Evolutionary conservation across 2,888 invertebrate species (phyloP), one percentile per base, ranked within the genome.

Genomic region (Athalia rosae): DNA sequence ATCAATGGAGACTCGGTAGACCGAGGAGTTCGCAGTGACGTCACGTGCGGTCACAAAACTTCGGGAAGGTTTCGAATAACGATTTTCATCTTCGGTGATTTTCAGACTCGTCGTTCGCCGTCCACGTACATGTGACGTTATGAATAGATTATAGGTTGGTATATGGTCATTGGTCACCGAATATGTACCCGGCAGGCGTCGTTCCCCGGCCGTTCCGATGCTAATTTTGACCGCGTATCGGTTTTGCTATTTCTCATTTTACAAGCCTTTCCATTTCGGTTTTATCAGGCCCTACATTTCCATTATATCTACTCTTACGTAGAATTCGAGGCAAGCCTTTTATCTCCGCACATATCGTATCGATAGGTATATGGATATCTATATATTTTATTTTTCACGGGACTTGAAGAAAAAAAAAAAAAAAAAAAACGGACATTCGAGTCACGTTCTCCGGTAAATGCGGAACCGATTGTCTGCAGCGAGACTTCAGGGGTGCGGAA

Each of bases 181-280:
- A 28, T 28, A 28, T 28, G 28, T 28, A 28, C 28, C 28, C 28
- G 28, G 41, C 61, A 41, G 61, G 28, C 61, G 61, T 61, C 61
- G 41, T 61, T 28, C 28, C 28, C 28, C 28, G 8, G 41, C 61
- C 9, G 61, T 61, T 61, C 15, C 61, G 41, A 61, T 61, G 61
- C 61, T 61, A 61, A 61, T 61, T 61, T 61, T 15, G 28, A 61
- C 61, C 61, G 61, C 8, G 28, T 61, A 61, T 61, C 61, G 61
- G 41, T 61, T 61, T 28, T 61, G 15, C 4, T 61, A 13, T 61
- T 59, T 28, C 28, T 59, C 7, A 8, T 59, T 8, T 59, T 15
- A 8, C 13, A 3, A 13, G 56, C 13, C 0, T 59, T 59, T 28
- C 28, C 11, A 28, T 59, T 13, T 28, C 9, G 4, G 3, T 7